Conservation (phyloP, 2,888 invertebrate species). For the Thymelicus acteon region DNA sequence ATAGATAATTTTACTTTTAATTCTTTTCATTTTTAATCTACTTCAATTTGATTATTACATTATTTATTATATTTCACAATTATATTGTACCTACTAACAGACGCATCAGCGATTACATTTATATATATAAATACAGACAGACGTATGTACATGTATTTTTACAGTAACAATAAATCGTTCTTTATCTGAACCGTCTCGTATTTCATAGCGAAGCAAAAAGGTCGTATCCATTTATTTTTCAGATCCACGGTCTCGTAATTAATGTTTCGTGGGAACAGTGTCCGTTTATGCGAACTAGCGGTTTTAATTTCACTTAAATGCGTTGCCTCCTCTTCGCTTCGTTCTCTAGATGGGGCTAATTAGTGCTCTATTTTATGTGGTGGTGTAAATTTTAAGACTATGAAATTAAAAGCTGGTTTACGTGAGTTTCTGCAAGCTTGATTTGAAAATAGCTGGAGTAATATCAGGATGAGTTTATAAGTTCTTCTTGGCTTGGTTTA, state of each 20-base stretch:
- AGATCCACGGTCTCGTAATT: conserved; percentile 51
- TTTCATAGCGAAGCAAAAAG: conserved; percentile 33
- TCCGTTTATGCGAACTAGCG: conserved; percentile 63
- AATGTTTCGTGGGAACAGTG: conserved; percentile 63
- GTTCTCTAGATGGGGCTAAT: conserved; percentile 15
- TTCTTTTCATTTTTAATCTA: no score
- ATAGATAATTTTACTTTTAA: no score
- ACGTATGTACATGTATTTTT: neutral
- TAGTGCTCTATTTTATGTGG: conserved; percentile 7
- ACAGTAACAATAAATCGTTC: conserved; percentile 30
- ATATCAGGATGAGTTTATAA: no score
- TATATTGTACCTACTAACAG: no score
- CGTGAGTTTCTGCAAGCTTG: no score
- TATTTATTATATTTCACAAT: no score
- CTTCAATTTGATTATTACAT: no score
- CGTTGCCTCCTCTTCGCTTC: conserved; percentile 46
- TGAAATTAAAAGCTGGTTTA: neutral
- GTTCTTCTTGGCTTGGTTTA: no score
- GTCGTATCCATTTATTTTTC: conserved; percentile 35
- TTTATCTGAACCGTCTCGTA: conserved; percentile 27
- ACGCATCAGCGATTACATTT: no score
- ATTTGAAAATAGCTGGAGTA: no score
- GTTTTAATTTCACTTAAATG: conserved; percentile 62
- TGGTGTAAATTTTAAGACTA: neutral
- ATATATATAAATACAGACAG: neutral